Percentiles rank a stretch among this genome's conserved stretches.
These are phyloP conservation scores for Acropora tenuis DNA, from an alignment of 64 coral and sea anemone genomes.

Conservation along the genomic window DNA sequence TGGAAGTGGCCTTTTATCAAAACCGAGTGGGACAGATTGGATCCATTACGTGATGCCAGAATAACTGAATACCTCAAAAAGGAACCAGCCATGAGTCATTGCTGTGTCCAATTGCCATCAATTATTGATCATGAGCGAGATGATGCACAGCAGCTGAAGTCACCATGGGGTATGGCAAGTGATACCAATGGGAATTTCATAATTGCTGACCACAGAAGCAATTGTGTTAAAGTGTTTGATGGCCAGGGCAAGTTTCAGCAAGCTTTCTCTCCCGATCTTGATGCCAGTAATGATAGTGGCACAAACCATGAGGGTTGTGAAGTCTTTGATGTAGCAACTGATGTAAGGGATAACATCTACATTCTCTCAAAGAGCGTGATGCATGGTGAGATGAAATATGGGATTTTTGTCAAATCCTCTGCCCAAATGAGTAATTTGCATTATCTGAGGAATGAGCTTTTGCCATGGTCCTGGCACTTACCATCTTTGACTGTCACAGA, in stretches of 20 bases:
- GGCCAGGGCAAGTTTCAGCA: not conserved
- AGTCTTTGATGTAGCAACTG: slow-evolving; percentile 14
- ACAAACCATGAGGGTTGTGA: not conserved
- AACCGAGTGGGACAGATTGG: not conserved
- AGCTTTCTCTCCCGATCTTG: not conserved
- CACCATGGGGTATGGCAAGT: not conserved
- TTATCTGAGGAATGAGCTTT: not conserved
- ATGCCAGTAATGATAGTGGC: not conserved
- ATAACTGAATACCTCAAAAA: not conserved
- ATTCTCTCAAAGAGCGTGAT: not conserved
- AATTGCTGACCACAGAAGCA: not conserved
- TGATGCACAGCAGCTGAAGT: not conserved
- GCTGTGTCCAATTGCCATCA: not conserved
- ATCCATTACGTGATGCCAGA: slow-evolving; percentile 17
- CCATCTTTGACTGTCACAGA: not conserved
- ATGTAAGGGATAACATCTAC: slow-evolving; percentile 31
- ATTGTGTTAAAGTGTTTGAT: slow-evolving; percentile 56
- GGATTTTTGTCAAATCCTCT: not conserved
- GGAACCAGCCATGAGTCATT: not conserved
- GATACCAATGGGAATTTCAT: not conserved
- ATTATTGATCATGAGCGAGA: slow-evolving; percentile 60
- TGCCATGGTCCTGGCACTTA: not conserved
- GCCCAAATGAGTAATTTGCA: too few species aligned
- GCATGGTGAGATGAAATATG: not conserved
- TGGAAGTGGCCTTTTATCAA: not conserved